Evolutionary conservation across 2,797 vertebrate species (phyloP), one percentile per base, ranked within the genome.

Genomic region (Fistularia commersonii): DNA sequence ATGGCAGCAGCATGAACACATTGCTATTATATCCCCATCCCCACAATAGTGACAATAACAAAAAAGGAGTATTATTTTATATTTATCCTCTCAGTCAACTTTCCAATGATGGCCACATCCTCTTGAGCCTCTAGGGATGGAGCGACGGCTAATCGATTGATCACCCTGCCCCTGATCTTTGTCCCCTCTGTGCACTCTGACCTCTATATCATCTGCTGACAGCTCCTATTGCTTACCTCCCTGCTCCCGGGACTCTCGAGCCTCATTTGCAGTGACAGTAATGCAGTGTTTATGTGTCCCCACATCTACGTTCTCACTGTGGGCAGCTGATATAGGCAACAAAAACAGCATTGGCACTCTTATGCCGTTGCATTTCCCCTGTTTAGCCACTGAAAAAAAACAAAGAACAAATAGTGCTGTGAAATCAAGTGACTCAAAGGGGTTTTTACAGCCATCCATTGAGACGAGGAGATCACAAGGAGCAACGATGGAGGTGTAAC

Each of bases 161-260:
- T 83, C 65, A 39, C 55, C 32, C 1, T 40, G 37, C 14, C 45
- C 54, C 65, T 23, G 35, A 74, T 67, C 64, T 58, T 47, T 58
- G 51, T 69, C 68, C 59, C 15, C 51, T 51, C 49, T 6, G 23
- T 59, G 76, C 5, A 66, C 76, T 67, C 32, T 80, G 77, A 81
- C 84, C 83, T 69, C 57, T 54, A 32, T 8, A 47, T 76, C 56
- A 69, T 74, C 57, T 0, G 15, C 57, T 76, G 79, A 82, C 80
- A 67, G 69, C 68, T 71, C 64, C 60, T 56, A 50, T 70, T 48
- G 51, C 58, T 65, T 61, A 60, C 44, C 10, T 40, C 33, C 13
- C 49, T 53, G 61, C 64, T 61, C 45, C 23, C 53, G 40, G 55
- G 54, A 60, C 43, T 53, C 64, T 50, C 6, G 31, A 12, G 45